phyloP scores from a whole-genome alignment of 2,113 vertebrate species.

The Myanophis thanlyinensis region DNA sequence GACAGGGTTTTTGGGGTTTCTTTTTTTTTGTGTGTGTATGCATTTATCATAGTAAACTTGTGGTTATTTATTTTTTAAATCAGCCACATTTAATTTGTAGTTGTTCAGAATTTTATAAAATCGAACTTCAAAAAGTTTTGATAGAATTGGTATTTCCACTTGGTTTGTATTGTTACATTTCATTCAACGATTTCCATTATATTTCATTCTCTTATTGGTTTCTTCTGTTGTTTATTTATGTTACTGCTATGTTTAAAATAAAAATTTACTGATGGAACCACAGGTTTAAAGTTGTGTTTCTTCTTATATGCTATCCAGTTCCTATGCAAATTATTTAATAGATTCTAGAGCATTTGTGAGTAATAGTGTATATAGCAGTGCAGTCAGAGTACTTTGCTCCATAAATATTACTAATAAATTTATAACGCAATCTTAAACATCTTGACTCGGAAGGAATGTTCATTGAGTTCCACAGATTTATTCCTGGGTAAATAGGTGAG shows the following conservation, averaged over 20 bases:
- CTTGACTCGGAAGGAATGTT: not conserved
- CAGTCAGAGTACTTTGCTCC: not conserved
- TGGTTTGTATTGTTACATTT: constrained; percentile 45
- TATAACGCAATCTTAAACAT: not conserved
- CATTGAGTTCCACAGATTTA: not conserved
- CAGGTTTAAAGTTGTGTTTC: not conserved
- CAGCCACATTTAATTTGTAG: constrained; percentile 18
- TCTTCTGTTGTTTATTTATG: constrained; percentile 51
- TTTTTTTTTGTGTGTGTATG: constrained; percentile 22
- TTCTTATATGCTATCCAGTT: not conserved
- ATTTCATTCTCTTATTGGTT: constrained; percentile 49
- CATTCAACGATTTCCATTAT: constrained; percentile 49
- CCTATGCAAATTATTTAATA: not conserved
- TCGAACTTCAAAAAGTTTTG: constrained; percentile 49
- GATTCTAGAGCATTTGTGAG: not conserved
- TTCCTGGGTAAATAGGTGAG: not conserved
- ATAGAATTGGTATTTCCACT: constrained; percentile 47
- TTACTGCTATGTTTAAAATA: constrained; percentile 63
- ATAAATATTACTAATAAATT: not conserved
- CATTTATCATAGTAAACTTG: constrained; percentile 27
- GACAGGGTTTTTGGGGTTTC: constrained; percentile 17
- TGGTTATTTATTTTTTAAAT: constrained; percentile 28
- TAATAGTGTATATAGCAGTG: not conserved
- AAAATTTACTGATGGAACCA: constrained; percentile 67
- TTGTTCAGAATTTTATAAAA: constrained; percentile 41